Conservation (phyloP, 2,797 vertebrate species). For the Distichodus sexfasciatus region DNA sequence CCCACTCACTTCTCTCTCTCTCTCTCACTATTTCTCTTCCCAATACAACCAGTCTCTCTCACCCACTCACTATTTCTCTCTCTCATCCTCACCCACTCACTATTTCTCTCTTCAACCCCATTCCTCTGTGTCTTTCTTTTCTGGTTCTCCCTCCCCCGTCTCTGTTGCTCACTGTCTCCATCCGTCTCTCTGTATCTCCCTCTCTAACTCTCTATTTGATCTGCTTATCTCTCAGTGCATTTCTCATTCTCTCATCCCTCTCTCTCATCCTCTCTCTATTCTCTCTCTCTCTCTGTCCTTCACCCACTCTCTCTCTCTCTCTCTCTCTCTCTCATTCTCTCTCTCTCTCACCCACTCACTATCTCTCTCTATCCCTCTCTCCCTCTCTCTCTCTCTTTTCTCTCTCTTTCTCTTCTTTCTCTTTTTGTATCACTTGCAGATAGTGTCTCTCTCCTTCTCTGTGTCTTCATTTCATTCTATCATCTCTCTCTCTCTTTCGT, state of each 20-base stretch:
- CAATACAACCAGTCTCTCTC: too few relatives aligned
- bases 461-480: neutral
- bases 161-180: too few relatives aligned
- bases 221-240: too few relatives aligned
- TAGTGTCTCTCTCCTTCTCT: neutral
- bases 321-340: neutral
- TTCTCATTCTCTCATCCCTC: constrained; percentile 27
- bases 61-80: too few relatives aligned
- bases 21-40: too few relatives aligned
- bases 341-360: neutral
- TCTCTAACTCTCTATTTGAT: too few relatives aligned
- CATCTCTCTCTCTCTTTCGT: neutral
- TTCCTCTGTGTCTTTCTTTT: too few relatives aligned
- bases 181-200: too few relatives aligned
- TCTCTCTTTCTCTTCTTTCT: neutral
- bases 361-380: neutral
- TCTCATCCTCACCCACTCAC: too few relatives aligned
- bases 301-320: neutral
- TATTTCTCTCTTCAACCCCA: too few relatives aligned
- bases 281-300: neutral
- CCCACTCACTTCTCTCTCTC: too few relatives aligned
- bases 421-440: neutral
- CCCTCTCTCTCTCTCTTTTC: neutral
- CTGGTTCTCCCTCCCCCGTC: too few relatives aligned
- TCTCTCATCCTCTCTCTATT: constrained; percentile 7